Evolutionary conservation across 1,140 invertebrate species (phyloP).

Genomic region (Solenopsis invicta): DNA sequence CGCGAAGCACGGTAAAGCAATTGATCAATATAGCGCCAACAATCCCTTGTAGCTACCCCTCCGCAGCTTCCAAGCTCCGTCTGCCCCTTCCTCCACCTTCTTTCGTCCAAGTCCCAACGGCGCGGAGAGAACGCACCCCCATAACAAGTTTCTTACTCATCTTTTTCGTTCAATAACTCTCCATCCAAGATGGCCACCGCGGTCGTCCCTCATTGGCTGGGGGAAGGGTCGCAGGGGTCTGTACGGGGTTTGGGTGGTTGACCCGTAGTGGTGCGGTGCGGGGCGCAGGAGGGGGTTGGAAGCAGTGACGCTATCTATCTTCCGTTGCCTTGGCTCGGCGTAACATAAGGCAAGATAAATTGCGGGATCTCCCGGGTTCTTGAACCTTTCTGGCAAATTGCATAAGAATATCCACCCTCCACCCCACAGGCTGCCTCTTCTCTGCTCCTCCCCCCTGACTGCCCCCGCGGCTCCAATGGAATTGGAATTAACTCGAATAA

Average conservation of each 20-base stretch:
- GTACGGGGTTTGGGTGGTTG: conserved; percentile 79
- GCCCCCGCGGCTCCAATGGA: conserved; percentile 86
- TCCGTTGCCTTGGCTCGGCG: conserved; percentile 87
- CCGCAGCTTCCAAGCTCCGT: conserved; percentile 74
- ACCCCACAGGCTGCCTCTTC: conserved; percentile 72
- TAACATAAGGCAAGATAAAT: conserved; percentile 88
- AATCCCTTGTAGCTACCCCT: conserved; percentile 78
- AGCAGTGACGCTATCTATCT: conserved; percentile 88
- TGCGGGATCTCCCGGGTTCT: conserved; percentile 87
- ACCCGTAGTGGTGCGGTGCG: conserved; percentile 71
- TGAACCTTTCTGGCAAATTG: conserved; percentile 88
- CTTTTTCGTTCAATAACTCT: conserved; percentile 88
- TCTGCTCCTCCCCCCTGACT: conserved; percentile 69
- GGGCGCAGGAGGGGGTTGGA: conserved; percentile 79
- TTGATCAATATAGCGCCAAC: conserved; percentile 87
- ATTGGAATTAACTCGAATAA: conserved; percentile 88
- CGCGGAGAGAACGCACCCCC: conserved; percentile 85
- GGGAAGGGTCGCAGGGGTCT: conserved; percentile 84
- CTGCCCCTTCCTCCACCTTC: conserved; percentile 44
- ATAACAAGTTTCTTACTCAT: conserved; percentile 88
- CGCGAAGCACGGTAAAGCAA: conserved; percentile 86
- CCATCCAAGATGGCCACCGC: conserved; percentile 87
- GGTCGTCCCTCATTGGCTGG: conserved; percentile 87
- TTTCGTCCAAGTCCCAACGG: conserved; percentile 73
- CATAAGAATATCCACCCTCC: conserved; percentile 87